Evolutionary conservation across 2,113 vertebrate genomes (phyloP), one percentile per base, ranked within the genome.

Genomic region (Delphinus delphis): DNA sequence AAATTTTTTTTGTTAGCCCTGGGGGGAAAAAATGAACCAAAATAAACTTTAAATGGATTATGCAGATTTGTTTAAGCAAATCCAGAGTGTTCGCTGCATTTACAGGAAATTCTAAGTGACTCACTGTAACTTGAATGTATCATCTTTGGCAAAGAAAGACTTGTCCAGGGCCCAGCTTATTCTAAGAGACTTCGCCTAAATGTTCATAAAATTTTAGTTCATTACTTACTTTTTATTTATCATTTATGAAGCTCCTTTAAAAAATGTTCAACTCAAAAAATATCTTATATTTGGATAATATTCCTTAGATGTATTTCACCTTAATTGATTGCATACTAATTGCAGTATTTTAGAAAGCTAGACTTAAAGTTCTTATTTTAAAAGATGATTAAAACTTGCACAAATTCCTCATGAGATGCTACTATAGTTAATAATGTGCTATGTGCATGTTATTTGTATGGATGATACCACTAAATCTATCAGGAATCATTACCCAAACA

Each of bases 1-100:
- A 67, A 50, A 62, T 90, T 87, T 84, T 67, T 36, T 38, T 28
- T 96, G 18, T 97, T 84, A 73, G 21, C 70, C 23, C 31, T 74
- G 8, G 14, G 20, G 62, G 12, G 1, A 31, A 63, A 33, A 68
- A 86, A 86, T 38, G 50, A 96, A 88, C 53, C 71, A 95, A 95
- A 96, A 92, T 95, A 81, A 60, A 77, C 60, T 95, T 95, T 85
- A 86, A 82, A 60, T 85, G 88, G 47, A 91, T 81, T 90, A 79
- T 94, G 5, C n/a, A 36, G 55, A 86, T 90, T 93, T 97, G 15
- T 81, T 44, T 93, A 85, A 96, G 53, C 26, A 83, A 81, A 88
- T 84, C 26, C 73, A 82, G 36, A 89, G 71, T 82, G 47, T 83
- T 76, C 5, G 20, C 50, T 94, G 38, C 62, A 95, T 93, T 94